phyloP scores from a whole-genome alignment of 2,113 vertebrate species.

The Merops nubicus region DNA sequence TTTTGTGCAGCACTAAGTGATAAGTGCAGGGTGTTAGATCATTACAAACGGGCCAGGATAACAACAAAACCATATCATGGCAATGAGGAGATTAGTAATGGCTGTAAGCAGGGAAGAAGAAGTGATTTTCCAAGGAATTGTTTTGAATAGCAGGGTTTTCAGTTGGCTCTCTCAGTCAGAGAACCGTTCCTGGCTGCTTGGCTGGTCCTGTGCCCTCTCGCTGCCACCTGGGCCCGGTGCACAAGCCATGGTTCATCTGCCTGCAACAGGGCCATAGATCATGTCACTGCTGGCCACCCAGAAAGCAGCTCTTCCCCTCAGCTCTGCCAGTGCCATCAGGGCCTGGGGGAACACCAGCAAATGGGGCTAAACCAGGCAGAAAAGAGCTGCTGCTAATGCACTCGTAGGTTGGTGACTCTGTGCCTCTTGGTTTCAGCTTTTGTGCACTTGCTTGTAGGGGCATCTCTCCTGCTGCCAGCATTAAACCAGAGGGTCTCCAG shows the following conservation, averaged over 20 bases:
- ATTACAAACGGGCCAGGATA: neutral
- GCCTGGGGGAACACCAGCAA: neutral
- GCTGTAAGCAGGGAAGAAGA: neutral
- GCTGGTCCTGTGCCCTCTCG: neutral
- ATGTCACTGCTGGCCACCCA: neutral
- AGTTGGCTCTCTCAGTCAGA: neutral
- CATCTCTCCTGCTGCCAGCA: accelerated
- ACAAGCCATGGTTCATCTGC: conserved; percentile 17
- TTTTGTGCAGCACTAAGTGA: neutral
- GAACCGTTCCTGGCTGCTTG: neutral
- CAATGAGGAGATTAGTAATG: neutral
- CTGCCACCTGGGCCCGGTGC: conserved; percentile 35
- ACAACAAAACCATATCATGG: neutral
- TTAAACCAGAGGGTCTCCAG: accelerated
- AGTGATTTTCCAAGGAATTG: neutral
- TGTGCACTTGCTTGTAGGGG: accelerated
- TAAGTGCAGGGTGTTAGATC: neutral
- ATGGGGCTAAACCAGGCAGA: neutral
- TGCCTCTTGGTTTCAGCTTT: neutral
- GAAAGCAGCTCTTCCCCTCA: conserved; percentile 33
- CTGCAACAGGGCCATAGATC: conserved; percentile 20
- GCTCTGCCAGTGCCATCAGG: neutral
- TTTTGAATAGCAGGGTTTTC: neutral
- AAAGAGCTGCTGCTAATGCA: too few relatives aligned
- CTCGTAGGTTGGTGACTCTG: neutral